A percentile compares a stretch with the other conserved stretches of the same genome.
Conservation (phyloP, 2,797 vertebrate species). For the Parauchenoglanis punctatus region DNA sequence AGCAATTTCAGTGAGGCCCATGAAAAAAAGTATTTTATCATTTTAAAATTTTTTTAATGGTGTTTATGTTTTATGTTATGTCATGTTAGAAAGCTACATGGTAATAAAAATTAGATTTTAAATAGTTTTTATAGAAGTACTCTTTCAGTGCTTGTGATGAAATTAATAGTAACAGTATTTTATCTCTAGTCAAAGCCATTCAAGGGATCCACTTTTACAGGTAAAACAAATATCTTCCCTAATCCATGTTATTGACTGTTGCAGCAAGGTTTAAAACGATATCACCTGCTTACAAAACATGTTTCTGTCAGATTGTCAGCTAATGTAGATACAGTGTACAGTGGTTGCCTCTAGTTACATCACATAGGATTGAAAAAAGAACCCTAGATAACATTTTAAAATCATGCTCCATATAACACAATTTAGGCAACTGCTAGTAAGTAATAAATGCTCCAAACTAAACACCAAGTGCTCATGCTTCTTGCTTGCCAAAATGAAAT, state of each 20-base stretch:
- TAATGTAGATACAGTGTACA: background rate
- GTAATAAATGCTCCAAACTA: constrained; percentile 1
- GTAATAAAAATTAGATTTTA: background rate
- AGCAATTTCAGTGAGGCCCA: background rate
- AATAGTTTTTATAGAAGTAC: background rate
- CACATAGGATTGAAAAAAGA: background rate
- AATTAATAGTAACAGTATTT: background rate
- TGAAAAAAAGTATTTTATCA: background rate
- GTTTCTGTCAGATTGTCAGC: background rate
- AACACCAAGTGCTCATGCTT: background rate
- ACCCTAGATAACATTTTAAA: background rate
- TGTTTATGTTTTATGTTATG: no score
- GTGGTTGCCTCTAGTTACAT: background rate
- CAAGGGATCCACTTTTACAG: background rate
- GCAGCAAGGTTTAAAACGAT: background rate
- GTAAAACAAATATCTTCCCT: background rate
- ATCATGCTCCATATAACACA: background rate
- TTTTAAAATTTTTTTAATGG: background rate
- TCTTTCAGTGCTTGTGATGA: background rate
- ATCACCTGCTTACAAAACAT: background rate
- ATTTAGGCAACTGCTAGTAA: background rate
- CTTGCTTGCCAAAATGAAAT: background rate
- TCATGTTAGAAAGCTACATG: background rate
- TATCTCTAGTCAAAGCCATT: background rate
- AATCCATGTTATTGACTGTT: background rate